Base-by-base conservation (phyloP, 2,113 vertebrate genomes). In the Zosterops hypoxanthus region DNA sequence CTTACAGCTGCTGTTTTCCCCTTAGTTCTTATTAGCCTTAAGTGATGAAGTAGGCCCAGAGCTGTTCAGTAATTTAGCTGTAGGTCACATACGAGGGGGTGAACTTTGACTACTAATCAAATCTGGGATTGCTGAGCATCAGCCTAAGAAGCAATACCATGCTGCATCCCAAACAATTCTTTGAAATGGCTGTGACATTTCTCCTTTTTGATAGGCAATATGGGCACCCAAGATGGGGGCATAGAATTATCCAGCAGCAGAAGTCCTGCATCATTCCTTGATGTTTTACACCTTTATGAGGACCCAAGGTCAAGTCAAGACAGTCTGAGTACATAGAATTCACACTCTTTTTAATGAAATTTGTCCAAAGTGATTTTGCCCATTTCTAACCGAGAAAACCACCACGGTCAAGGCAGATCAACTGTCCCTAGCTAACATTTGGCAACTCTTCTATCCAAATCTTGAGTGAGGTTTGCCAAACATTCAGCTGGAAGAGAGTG, bases 1-100 rank as follows among this genome's bases (percentile, higher is more conserved):
- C 87, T 85, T 80, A 31, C 55, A 95, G 88, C 71, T 90, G 79
- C 59, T 76, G 66, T 22, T 73, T 92, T 70, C 33, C 23, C 23
- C 70, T 86, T 55, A 83, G 50, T 12, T 72, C 21, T 79, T 89
- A 84, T 22, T 49, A 82, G 50, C 65, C 52, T 66, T 75, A 57
- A 87, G 71, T 55, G 60, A 82, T 25, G 42, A 88, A 87, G 25
- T 20, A 80, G 29, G 42, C 42, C 55, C 59, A 65, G 75, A 70
- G 39, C 29, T 82, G 44, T 52, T 91, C n/a, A 82, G 64, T 46
- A 86, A 84, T 88, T 86, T 68, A 92, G 52, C 31, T 75, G 52
- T 60, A 88, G 71, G 72, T 86, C 52, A 86, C 1, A 1, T 4
- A 88, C 42, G 26, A 86, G 86, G 41, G 56, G 13, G 29, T 60